Evolutionary conservation across 2,888 invertebrate species (phyloP), one percentile per base, ranked within the genome.

Genomic region (Adelognathus sp.): DNA sequence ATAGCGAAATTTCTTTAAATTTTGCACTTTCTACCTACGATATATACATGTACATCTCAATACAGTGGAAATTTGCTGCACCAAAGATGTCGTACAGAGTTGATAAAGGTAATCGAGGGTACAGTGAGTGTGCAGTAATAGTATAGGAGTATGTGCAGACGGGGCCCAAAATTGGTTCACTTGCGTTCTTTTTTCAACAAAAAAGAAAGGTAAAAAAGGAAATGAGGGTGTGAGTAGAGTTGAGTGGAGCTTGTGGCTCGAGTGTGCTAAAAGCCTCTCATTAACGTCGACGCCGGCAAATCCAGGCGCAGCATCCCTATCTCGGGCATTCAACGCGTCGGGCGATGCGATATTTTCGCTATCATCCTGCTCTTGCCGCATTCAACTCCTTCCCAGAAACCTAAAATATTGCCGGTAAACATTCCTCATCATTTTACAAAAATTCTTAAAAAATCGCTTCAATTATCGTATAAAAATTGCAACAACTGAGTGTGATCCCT

Each of bases 241-340:
- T 18, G 27, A 67, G 18, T 56, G 44, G 14, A 46, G 9, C 18
- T 11, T 44, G 64, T 24, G 52, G 36, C 36, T 70, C n/a, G 36
- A 60, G 60, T 46, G 58, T 60, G 50, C 70, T 70, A 70, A 70
- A 70, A 70, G 70, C 70, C 58, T 36, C 58, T 70, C 70, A 70
- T 70, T 70, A 70, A 50, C 60, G 70, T 54, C 41, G 41, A 67
- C 41, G 54, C 41, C 36, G 56, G 56, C 31, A 69, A 44, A 58
- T 31, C 44, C 69, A 46, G 29, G 33, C 6, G 18, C 39, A 31
- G 63, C 63, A 31, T 27, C 41, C 41, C 61, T 16, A 44, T 9
- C 27, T 31, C n/a, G n/a, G n/a, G n/a, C n/a, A n/a, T n/a, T n/a
- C n/a, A n/a, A n/a, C n/a, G n/a, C n/a, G n/a, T n/a, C n/a, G n/a